phyloP scores from a whole-genome alignment of 2,113 vertebrate species.

The Micromys minutus region DNA sequence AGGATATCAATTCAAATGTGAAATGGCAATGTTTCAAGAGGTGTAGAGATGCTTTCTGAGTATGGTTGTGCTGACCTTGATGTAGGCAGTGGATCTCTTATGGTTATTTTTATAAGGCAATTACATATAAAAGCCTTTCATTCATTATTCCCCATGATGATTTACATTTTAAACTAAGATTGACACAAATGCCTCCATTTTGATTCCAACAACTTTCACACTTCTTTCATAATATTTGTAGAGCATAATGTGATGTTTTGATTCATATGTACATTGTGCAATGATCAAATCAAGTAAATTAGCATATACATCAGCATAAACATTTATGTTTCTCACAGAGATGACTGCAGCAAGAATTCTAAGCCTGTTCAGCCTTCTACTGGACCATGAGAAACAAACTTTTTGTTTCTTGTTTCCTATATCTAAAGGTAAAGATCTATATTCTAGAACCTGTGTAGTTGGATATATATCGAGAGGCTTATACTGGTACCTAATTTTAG shows the following conservation, averaged over 20 bases:
- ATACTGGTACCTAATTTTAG: neutral
- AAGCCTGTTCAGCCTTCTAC: neutral
- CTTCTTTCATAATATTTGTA: neutral
- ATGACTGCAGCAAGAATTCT: neutral
- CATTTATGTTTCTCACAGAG: neutral
- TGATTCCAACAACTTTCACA: neutral
- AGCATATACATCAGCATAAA: neutral
- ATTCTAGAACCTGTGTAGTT: neutral
- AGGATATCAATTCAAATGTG: too few species aligned
- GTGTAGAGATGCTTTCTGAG: neutral
- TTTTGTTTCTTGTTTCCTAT: neutral
- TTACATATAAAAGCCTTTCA: neutral
- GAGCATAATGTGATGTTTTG: neutral
- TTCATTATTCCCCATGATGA: neutral
- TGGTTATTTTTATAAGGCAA: neutral
- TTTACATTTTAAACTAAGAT: neutral
- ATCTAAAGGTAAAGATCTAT: neutral
- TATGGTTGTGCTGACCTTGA: neutral
- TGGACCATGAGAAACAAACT: neutral
- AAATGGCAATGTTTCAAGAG: neutral
- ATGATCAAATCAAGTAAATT: neutral
- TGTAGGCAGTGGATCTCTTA: accelerated
- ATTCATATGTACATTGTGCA: neutral
- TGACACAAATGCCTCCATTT: neutral
- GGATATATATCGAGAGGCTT: neutral